A percentile compares a stretch with the other conserved stretches of the same genome.
Conservation (phyloP, 30 jellyfish, hydroid and myxozoan genomes). For the Aurelia sp. region DNA sequence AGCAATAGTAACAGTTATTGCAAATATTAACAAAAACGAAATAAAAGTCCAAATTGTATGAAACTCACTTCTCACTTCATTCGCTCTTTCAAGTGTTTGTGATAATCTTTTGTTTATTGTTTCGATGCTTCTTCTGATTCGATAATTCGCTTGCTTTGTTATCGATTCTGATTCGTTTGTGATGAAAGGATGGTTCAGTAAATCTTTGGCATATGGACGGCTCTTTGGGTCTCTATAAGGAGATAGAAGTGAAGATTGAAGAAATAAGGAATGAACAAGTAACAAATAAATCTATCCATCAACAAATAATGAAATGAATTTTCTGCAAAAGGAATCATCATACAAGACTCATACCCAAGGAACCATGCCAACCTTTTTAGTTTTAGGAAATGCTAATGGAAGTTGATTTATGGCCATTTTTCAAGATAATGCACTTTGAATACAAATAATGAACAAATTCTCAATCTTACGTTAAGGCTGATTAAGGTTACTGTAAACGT, state of each 20-base stretch:
- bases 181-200: constrained; percentile 85
- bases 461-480: too few relatives aligned
- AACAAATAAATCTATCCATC: background rate
- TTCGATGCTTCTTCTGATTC: constrained; percentile 49
- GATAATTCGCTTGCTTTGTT: constrained; percentile 21
- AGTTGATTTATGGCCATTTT: too few relatives aligned
- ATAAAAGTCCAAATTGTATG: background rate
- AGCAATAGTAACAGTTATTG: background rate
- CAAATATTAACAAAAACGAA: background rate
- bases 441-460: too few relatives aligned
- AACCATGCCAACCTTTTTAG: too few relatives aligned
- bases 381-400: too few relatives aligned
- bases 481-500: too few relatives aligned
- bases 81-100: constrained; percentile 33
- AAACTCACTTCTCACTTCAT: constrained; percentile 5
- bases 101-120: constrained; percentile 35
- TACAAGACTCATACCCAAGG: too few relatives aligned
- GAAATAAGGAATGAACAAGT: background rate
- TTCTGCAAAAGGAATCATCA: too few relatives aligned
- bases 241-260: background rate
- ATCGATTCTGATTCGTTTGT: constrained; percentile 55
- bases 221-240: constrained; percentile 83
- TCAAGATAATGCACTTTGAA: too few relatives aligned
- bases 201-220: constrained; percentile 88
- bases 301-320: too few relatives aligned